Percentiles rank a stretch among this genome's conserved stretches.
phyloP scores from a whole-genome alignment of 2,113 vertebrate species.

The Eolophus roseicapilla region DNA sequence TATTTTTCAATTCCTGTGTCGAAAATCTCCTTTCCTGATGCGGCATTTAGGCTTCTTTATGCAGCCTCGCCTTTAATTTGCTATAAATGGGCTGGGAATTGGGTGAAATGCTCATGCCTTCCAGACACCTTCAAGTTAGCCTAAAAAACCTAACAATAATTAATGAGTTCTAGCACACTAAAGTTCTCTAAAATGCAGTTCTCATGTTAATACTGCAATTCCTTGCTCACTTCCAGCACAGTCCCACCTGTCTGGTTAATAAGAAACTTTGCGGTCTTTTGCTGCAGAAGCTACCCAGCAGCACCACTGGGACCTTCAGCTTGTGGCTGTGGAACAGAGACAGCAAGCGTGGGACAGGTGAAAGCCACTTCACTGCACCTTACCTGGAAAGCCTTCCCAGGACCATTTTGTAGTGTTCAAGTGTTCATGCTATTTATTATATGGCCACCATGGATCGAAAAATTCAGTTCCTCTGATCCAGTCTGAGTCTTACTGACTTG shows the following conservation, averaged over 20 bases:
- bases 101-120: background rate
- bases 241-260: background rate
- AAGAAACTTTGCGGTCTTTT: background rate
- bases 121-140: background rate
- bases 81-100: background rate
- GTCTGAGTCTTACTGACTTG: background rate
- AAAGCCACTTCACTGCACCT: background rate
- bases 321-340: background rate
- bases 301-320: background rate
- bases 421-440: background rate
- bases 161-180: background rate
- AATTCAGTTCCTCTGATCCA: background rate
- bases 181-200: background rate
- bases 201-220: background rate
- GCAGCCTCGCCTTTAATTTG: background rate
- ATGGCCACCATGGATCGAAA: background rate
- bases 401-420: background rate
- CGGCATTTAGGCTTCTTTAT: background rate
- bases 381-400: background rate
- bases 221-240: background rate
- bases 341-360: background rate
- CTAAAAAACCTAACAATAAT: background rate
- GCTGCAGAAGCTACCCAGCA: background rate
- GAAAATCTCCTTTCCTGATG: background rate
- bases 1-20: background rate